phyloP scores from a whole-genome alignment of 2,888 invertebrate genomes.

The Auanema freiburgensis region DNA sequence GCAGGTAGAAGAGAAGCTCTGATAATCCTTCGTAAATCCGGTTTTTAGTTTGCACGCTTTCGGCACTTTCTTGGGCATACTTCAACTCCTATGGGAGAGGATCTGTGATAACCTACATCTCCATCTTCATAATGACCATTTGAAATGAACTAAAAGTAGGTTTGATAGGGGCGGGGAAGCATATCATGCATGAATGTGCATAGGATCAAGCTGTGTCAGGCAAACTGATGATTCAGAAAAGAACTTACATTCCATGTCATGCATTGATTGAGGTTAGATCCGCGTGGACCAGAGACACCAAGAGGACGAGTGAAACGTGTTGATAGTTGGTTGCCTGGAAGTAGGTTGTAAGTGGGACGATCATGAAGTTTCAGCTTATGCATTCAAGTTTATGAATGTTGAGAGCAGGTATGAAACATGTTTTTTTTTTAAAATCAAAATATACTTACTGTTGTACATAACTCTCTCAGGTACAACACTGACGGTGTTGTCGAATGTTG shows the following conservation, averaged over 20 bases:
- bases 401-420: too few species aligned
- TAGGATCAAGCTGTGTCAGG: not conserved
- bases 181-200: not conserved
- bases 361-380: too few species aligned
- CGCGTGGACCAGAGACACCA: constrained; percentile 17
- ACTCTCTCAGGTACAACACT: constrained; percentile 30
- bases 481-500: constrained; percentile 26
- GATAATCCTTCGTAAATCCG: too few species aligned
- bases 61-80: constrained; percentile 38
- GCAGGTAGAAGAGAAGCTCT: not conserved
- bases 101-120: constrained; percentile 36
- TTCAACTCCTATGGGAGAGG: constrained; percentile 27
- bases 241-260: constrained; percentile 42
- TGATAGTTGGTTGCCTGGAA: constrained; percentile 35
- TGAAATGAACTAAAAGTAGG: constrained; percentile 31
- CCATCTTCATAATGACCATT: constrained; percentile 35
- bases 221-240: too few species aligned
- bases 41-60: constrained; percentile 3
- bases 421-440: too few species aligned
- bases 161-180: constrained; percentile 6
- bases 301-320: constrained; percentile 35
- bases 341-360: too few species aligned
- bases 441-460: constrained; percentile 34
- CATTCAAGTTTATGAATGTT: too few species aligned
- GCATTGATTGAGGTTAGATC: constrained; percentile 22